Evolutionary conservation across 2,113 vertebrate species (phyloP), one percentile per base, ranked within the genome.

Genomic region (Lutjanus erythropterus): DNA sequence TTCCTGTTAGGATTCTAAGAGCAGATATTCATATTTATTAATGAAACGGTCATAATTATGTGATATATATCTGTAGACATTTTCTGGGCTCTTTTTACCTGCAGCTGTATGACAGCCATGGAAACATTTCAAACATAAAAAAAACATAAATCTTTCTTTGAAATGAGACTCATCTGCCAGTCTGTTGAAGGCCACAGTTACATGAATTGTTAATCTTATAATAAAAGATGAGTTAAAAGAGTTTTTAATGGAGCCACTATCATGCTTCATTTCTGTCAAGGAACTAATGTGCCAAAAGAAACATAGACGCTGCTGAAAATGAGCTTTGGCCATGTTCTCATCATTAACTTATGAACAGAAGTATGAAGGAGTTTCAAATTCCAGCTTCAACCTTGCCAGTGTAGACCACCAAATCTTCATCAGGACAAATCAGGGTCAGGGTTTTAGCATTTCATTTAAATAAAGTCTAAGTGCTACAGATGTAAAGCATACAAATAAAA

Each of bases 161-260:
- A 12, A 76, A 59, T 12, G 8, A 4, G 11, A 31, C 41, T 52
- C 52, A n/a, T 37, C 21, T 4, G 46, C 1, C 27, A 41, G 58
- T 14, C 27, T 72, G 33, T 21, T 55, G 33, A 46, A 44, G 47
- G 42, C 80, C 73, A 59, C 47, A 29, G 4, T 31, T 3, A 31
- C 46, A 39, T 44, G 37, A 66, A 33, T 35, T 49, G 65, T 66
- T 52, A 33, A 46, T 50, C 14, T 68, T 23, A 37, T 25, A 55
- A 55, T 60, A 59, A 84, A 65, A 68, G 27, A 59, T 71, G n/a
- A 68, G 25, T 75, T 56, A 25, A 62, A 59, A 64, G 29, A 41
- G 23, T 69, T 78, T 75, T 79, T 81, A 78, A 75, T 81, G 41
- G 47, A 71, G 69, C 52, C 49, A 35, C 35, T 44, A 35, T 61